Evolutionary conservation across 64 coral and sea anemone species (phyloP).

Genomic region (Dendrophyllia cribrosa): DNA sequence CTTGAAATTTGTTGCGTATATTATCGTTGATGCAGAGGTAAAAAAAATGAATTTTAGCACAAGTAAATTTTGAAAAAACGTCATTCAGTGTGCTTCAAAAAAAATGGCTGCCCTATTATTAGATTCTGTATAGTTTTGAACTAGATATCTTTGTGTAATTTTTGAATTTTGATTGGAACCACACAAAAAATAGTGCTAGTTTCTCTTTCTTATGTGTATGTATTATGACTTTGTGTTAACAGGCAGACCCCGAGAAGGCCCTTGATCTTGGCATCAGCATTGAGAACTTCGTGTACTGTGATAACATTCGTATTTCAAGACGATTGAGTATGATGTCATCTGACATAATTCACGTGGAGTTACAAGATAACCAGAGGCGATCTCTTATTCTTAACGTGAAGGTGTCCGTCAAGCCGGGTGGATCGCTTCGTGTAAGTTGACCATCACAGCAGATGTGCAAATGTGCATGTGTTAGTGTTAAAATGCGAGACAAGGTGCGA

Average conservation of each 20-base stretch:
- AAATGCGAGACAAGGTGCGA: too few species aligned
- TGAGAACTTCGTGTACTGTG: slow-evolving; percentile 86
- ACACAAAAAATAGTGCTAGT: neutral
- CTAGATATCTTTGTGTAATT: neutral
- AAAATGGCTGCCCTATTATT: too few species aligned
- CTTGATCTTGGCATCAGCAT: slow-evolving; percentile 82
- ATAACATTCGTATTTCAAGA: slow-evolving; percentile 78
- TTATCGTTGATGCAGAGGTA: too few species aligned
- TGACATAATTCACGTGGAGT: slow-evolving; percentile 74
- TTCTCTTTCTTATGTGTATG: neutral
- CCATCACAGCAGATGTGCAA: too few species aligned
- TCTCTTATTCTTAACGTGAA: slow-evolving; percentile 79
- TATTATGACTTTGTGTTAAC: neutral
- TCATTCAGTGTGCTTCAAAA: too few species aligned
- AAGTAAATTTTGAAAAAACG: too few species aligned
- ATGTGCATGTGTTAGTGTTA: too few species aligned
- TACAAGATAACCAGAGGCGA: slow-evolving; percentile 81
- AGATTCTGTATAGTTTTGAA: too few species aligned
- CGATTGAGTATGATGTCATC: slow-evolving; percentile 57
- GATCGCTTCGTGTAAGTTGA: slow-evolving; percentile 77
- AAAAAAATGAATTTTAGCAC: too few species aligned
- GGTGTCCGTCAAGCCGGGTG: slow-evolving; percentile 78
- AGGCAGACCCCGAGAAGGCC: slow-evolving; percentile 78
- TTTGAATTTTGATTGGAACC: neutral
- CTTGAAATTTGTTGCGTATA: too few species aligned